These are phyloP conservation scores for Acrocephalus arundinaceus DNA, from an alignment of 2,113 vertebrate genomes.

Conservation along the genomic window DNA sequence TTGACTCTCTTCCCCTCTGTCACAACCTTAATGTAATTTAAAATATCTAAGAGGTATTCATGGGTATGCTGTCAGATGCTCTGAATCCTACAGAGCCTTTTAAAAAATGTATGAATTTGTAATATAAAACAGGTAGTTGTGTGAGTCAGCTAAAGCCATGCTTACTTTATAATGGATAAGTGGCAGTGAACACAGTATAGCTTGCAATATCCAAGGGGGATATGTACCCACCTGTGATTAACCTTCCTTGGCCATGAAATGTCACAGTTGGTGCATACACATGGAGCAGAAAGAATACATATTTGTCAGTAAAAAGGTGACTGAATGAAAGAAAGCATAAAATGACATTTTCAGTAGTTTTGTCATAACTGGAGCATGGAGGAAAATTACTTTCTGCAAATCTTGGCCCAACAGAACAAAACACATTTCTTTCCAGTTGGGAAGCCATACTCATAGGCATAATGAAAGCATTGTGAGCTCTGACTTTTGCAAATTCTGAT, in stretches of 20 bases:
- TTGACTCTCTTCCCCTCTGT: background rate
- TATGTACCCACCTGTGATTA: conserved; percentile 61
- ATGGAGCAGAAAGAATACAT: conserved; percentile 64
- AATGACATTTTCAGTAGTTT: conserved; percentile 78
- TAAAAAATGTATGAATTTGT: conserved; percentile 35
- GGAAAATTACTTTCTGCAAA: conserved; percentile 82
- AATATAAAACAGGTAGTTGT: conserved; percentile 10
- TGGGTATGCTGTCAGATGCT: background rate
- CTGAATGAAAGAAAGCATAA: conserved; percentile 73
- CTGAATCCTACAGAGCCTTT: background rate
- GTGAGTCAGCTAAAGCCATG: background rate
- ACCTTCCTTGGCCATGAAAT: conserved; percentile 75
- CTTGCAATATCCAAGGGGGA: conserved; percentile 25
- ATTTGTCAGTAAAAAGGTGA: conserved; percentile 69
- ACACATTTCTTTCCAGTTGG: conserved; percentile 78
- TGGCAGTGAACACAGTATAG: background rate
- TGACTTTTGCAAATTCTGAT: conserved; percentile 78
- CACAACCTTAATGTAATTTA: background rate
- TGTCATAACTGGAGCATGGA: conserved; percentile 73
- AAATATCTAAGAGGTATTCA: background rate
- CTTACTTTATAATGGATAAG: background rate
- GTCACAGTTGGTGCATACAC: conserved; percentile 59
- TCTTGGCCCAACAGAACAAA: conserved; percentile 79
- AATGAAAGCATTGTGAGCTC: conserved; percentile 79
- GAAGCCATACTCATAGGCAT: conserved; percentile 73